These are phyloP conservation scores for Mionectes olivaceus DNA, from an alignment of 2,797 vertebrate species.

Conservation along the genomic window DNA sequence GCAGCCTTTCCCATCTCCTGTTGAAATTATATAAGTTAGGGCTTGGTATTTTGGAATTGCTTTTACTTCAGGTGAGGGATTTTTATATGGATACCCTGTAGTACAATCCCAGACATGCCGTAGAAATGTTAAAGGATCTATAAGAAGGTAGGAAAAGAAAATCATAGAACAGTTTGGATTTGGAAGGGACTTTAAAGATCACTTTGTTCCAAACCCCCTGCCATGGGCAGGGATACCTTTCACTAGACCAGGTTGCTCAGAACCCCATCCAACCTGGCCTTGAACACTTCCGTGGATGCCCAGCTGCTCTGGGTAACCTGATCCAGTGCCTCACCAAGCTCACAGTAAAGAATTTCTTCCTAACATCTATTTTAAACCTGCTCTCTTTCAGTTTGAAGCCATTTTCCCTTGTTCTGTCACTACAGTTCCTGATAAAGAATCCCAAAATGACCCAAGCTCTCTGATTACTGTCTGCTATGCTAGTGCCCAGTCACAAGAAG, in stretches of 20 bases:
- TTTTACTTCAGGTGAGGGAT: not conserved
- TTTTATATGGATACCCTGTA: not conserved
- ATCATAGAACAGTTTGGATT: not conserved
- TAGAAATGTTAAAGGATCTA: not conserved
- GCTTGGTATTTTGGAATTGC: not conserved
- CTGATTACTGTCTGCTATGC: fast-evolving
- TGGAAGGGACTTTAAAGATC: not conserved
- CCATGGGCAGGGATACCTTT: no score
- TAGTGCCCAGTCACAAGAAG: not conserved
- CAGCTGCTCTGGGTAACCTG: not conserved
- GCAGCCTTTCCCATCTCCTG: not conserved
- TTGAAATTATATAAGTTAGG: not conserved
- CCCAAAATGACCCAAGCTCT: not conserved
- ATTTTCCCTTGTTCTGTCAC: not conserved
- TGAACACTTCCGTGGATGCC: no score
- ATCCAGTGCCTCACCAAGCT: not conserved
- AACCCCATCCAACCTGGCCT: not conserved
- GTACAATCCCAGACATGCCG: not conserved
- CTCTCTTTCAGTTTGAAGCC: not conserved
- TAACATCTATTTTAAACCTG: not conserved
- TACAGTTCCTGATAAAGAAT: no score
- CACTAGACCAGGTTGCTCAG: fast-evolving
- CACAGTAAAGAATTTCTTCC: not conserved
- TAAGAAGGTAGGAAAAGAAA: not conserved
- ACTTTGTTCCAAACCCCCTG: fast-evolving